Evolutionary conservation across 2,797 vertebrate genomes (phyloP).

Genomic region (Lateolabrax maculatus): DNA sequence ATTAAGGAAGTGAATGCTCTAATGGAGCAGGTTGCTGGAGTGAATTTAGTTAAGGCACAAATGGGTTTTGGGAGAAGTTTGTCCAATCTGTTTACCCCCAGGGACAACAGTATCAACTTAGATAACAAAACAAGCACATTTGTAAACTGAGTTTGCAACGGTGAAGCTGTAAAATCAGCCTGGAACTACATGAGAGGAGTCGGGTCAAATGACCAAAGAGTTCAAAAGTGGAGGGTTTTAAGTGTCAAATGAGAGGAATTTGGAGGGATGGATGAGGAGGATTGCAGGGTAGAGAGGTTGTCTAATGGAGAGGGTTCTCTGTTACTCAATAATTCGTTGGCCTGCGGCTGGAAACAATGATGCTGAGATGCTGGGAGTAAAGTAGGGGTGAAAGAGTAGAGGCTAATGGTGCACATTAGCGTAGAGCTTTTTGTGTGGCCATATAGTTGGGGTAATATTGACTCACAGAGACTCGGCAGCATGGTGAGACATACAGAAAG

Average conservation of each 20-base stretch:
- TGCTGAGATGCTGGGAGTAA: slow-evolving; percentile 43
- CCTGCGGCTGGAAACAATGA: slow-evolving; percentile 33
- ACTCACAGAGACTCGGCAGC: slow-evolving; percentile 36
- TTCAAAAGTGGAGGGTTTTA: slow-evolving; percentile 29
- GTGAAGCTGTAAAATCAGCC: background rate
- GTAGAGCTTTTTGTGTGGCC: slow-evolving; percentile 60
- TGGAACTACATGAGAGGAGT: slow-evolving; percentile 31
- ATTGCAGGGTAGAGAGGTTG: slow-evolving; percentile 1
- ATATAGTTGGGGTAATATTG: slow-evolving; percentile 41
- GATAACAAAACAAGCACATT: slow-evolving; percentile 22
- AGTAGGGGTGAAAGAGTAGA: slow-evolving; percentile 32
- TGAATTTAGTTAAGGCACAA: slow-evolving; percentile 17
- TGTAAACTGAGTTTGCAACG: slow-evolving; percentile 6
- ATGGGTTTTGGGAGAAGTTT: slow-evolving; percentile 7
- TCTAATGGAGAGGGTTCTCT: slow-evolving; percentile 54
- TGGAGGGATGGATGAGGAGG: slow-evolving; percentile 4
- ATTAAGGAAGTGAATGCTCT: slow-evolving; percentile 37
- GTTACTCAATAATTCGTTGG: slow-evolving; percentile 46
- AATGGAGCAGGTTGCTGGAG: slow-evolving; percentile 4
- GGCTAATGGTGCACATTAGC: slow-evolving; percentile 77
- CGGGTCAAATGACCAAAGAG: slow-evolving; percentile 12
- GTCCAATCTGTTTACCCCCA: no score
- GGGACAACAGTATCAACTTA: no score
- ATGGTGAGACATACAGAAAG: slow-evolving; percentile 63
- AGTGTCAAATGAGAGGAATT: slow-evolving; percentile 23